phyloP scores from a whole-genome alignment of 2,888 invertebrate species.

The Cotesia congregata region DNA sequence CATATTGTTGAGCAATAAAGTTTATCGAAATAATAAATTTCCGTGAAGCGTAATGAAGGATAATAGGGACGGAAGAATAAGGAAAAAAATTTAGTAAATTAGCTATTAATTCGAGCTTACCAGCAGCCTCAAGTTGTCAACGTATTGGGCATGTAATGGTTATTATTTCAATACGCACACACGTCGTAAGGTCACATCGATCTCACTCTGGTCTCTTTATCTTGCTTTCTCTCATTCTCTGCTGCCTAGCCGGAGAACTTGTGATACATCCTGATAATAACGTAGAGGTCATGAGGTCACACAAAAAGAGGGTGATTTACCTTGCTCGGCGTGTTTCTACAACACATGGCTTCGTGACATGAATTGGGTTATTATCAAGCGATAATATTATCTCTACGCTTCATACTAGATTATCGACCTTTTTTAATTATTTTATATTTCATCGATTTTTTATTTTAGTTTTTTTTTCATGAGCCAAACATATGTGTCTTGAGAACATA shows the following conservation, averaged over 20 bases:
- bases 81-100: not conserved
- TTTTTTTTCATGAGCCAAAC: no score
- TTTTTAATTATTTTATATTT: not conserved
- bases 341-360: not conserved
- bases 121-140: not conserved
- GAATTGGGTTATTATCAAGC: not conserved
- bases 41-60: not conserved
- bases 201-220: not conserved
- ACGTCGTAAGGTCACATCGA: not conserved
- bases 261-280: not conserved
- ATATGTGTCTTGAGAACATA: no score
- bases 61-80: not conserved
- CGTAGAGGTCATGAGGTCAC: not conserved
- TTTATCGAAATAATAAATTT: not conserved
- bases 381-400: not conserved
- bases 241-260: not conserved
- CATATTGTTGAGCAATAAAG: not conserved
- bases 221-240: not conserved
- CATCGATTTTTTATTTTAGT: no score
- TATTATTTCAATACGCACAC: not conserved
- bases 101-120: not conserved
- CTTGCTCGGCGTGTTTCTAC: not conserved
- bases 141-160: not conserved
- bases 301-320: slow-evolving; percentile 1
- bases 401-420: not conserved